These are phyloP conservation scores for Zaprionus bogoriensis DNA, from an alignment of 2,888 invertebrate genomes.

Conservation along the genomic window DNA sequence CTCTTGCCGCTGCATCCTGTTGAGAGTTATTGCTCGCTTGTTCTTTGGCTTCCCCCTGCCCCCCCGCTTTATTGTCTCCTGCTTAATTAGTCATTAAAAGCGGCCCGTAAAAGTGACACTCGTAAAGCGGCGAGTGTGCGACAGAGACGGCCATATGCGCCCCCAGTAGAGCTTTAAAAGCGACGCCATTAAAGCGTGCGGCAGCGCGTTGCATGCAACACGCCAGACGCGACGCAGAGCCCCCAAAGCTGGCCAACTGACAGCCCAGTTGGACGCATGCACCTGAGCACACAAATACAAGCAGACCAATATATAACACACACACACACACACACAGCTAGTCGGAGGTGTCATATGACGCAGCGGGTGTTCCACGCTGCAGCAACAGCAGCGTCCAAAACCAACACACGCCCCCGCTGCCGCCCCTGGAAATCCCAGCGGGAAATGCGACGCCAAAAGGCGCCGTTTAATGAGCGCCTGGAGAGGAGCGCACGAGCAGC, in stretches of 20 bases:
- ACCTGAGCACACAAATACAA: slow-evolving; percentile 66
- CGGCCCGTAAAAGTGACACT: slow-evolving; percentile 68
- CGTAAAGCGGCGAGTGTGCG: slow-evolving; percentile 40
- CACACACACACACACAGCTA: slow-evolving; percentile 1
- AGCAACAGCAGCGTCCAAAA: slow-evolving; percentile 44
- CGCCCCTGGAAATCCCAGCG: slow-evolving; percentile 68
- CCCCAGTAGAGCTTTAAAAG: slow-evolving; percentile 64
- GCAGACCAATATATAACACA: no score
- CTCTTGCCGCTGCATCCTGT: slow-evolving; percentile 37
- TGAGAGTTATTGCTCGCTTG: slow-evolving; percentile 21
- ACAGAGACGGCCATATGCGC: slow-evolving; percentile 4
- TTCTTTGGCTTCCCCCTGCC: slow-evolving; percentile 29
- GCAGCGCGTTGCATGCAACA: slow-evolving; percentile 66
- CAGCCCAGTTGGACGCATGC: slow-evolving; percentile 47
- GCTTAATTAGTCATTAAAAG: slow-evolving; percentile 73
- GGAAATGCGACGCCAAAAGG: slow-evolving; percentile 65
- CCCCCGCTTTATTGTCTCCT: slow-evolving; percentile 64
- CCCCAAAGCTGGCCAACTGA: slow-evolving; percentile 36
- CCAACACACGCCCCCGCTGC: slow-evolving; percentile 22
- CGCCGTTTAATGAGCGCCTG: slow-evolving; percentile 71
- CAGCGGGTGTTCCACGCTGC: slow-evolving; percentile 68
- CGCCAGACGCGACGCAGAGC: slow-evolving; percentile 50
- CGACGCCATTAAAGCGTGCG: slow-evolving; percentile 70
- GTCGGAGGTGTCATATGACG: slow-evolving; percentile 70
- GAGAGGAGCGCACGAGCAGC: slow-evolving; percentile 48